phyloP scores from a whole-genome alignment of 2,888 invertebrate species.

The Tiliacea aurago region DNA sequence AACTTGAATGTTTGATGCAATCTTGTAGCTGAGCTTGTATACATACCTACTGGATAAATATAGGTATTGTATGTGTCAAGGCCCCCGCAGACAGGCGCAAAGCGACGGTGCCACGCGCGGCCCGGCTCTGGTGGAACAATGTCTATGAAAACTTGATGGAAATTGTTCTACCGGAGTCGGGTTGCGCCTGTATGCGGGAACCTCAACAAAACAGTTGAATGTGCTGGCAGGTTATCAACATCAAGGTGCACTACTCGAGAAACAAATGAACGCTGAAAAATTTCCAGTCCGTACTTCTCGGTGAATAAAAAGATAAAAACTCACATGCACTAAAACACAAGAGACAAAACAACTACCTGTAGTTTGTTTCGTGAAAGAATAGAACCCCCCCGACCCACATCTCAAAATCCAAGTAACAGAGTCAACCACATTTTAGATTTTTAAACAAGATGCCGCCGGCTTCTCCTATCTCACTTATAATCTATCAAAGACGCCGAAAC shows the following conservation, averaged over 20 bases:
- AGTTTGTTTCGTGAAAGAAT: not conserved
- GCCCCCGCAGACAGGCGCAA: not conserved
- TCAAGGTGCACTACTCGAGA: not conserved
- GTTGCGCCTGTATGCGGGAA: no score
- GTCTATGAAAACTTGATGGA: not conserved
- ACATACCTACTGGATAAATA: not conserved
- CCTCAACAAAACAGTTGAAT: no score
- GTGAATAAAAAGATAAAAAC: no score
- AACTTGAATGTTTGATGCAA: conserved; percentile 42
- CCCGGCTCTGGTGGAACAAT: no score
- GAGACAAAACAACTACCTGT: no score
- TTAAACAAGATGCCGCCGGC: not conserved
- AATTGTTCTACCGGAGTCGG: not conserved
- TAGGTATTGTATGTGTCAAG: not conserved
- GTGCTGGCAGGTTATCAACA: not conserved
- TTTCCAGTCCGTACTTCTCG: no score
- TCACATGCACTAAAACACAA: no score
- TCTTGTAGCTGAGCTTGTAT: conserved; percentile 3
- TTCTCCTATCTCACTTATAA: not conserved
- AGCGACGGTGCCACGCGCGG: not conserved
- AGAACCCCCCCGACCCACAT: not conserved
- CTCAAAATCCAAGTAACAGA: not conserved
- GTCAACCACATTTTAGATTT: not conserved
- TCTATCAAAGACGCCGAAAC: not conserved
- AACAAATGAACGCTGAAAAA: no score